phyloP scores from a whole-genome alignment of 2,797 vertebrate genomes.

The Acanthornis magna region DNA sequence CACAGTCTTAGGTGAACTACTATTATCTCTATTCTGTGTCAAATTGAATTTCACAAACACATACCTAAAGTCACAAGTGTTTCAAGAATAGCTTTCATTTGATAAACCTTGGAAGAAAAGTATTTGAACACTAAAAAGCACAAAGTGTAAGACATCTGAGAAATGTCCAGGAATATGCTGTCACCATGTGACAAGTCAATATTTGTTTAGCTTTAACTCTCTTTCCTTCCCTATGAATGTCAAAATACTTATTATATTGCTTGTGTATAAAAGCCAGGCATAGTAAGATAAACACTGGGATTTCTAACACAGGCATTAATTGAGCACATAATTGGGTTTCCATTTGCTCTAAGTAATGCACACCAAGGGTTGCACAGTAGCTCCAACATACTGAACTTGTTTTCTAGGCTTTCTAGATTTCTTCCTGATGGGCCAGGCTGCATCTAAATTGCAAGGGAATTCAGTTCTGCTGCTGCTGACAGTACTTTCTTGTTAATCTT shows the following conservation, averaged over 20 bases:
- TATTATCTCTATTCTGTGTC: not conserved
- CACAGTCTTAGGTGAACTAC: not conserved
- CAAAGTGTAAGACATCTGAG: not conserved
- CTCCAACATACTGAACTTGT: not conserved
- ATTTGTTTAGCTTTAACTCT: not conserved
- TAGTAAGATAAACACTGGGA: not conserved
- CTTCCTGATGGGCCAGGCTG: not conserved
- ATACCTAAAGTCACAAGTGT: not conserved
- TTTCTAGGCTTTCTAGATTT: not conserved
- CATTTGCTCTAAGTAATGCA: not conserved
- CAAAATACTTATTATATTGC: not conserved
- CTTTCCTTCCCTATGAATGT: not conserved
- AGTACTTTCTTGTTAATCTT: not conserved
- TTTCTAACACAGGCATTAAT: not conserved
- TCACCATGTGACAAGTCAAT: not conserved
- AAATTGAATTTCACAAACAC: not conserved
- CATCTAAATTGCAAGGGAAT: not conserved
- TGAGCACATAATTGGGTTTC: not conserved
- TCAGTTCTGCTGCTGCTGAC: not conserved
- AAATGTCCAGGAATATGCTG: not conserved
- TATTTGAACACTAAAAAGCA: not conserved
- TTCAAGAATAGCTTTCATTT: not conserved
- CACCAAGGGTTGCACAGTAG: not conserved
- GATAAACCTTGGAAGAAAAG: not conserved
- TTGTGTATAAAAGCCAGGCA: not conserved